Evolutionary conservation across 2,888 invertebrate species (phyloP).

Genomic region (Agrotis ipsilon): DNA sequence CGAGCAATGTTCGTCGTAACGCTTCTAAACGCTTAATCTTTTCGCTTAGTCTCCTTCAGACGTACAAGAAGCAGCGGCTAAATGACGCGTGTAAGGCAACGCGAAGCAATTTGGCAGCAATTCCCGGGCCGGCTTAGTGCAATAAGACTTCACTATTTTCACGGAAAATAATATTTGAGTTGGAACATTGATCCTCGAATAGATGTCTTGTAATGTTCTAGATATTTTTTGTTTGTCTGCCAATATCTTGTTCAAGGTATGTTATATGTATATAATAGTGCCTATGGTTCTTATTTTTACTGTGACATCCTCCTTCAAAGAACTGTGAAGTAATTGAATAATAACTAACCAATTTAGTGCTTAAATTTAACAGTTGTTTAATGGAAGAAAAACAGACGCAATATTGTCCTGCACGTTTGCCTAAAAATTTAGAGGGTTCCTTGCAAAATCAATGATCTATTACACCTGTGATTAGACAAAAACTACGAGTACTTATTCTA

Average conservation of each 20-base stretch:
- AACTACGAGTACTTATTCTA: slow-evolving; percentile 11
- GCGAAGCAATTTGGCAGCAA: slow-evolving; percentile 88
- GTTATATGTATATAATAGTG: no score
- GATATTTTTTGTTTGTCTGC: slow-evolving; percentile 34
- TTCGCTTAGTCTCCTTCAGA: slow-evolving; percentile 59
- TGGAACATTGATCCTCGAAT: slow-evolving; percentile 64
- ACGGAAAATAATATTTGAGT: slow-evolving; percentile 77
- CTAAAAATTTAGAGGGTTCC: no score
- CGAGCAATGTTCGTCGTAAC: slow-evolving; percentile 46
- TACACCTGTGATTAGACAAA: no score
- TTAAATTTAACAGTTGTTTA: no score
- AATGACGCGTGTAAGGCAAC: slow-evolving; percentile 88
- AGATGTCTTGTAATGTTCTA: slow-evolving; percentile 52
- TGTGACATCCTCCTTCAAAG: no score
- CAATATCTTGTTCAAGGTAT: slow-evolving; percentile 12
- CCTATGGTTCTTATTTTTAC: not conserved
- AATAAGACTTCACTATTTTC: slow-evolving; percentile 75
- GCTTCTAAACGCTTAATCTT: slow-evolving; percentile 61
- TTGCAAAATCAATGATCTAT: not conserved
- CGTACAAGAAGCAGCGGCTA: slow-evolving; percentile 74
- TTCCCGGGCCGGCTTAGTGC: slow-evolving; percentile 75
- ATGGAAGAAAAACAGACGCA: no score
- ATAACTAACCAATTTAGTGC: no score
- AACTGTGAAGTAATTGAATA: no score
- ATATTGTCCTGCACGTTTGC: no score